Base-by-base conservation (phyloP, 2,113 vertebrate genomes). In the Machaerirhynchus nigripectus region DNA sequence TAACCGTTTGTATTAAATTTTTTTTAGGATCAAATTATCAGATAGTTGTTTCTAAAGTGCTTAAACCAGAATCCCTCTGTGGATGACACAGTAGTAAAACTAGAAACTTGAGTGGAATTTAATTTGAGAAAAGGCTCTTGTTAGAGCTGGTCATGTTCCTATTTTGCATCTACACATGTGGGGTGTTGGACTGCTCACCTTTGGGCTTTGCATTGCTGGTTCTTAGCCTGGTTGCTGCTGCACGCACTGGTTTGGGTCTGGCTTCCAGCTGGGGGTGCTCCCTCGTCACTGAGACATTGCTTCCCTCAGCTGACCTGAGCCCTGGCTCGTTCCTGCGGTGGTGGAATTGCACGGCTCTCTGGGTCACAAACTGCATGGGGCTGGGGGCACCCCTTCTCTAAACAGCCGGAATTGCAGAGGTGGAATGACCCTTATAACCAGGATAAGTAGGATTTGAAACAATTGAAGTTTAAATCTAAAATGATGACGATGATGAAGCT, bases 381-480 rank as follows among this genome's bases (percentile, higher is more conserved):
- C 64, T 89, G 75, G 27, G 23, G 13, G 75, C 90, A 79, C 30
- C 64, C 52, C 60, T 37, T 88, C 85, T 88, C 70, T 65, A 28
- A 65, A 60, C 60, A 20, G 28, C 77, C 15, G 1, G 80, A 60
- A 33, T 26, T 81, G 92, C 93, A n/a, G 35, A 87, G 89, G 6
- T 30, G 55, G 82, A 83, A 71, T 91, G 87, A 37, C 49, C 87
- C 65, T 33, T 69, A 40, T 28, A 68, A 78, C 89, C 91, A 91
- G 87, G 89, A 81, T 55, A 73, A 87, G 55, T 50, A 77, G 69
- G 91, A 50, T 77, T 86, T 71, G 89, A 94, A 96, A 90, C 97
- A 94, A 77, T 91, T 96, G 96, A 97, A 97, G 70, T 98, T 98
- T 96, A 96, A 97, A 97, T 91, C 89, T 95, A 49, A 97, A 94